Base-by-base conservation (phyloP, 2,113 vertebrate species). In the Neopipo cinnamomea region DNA sequence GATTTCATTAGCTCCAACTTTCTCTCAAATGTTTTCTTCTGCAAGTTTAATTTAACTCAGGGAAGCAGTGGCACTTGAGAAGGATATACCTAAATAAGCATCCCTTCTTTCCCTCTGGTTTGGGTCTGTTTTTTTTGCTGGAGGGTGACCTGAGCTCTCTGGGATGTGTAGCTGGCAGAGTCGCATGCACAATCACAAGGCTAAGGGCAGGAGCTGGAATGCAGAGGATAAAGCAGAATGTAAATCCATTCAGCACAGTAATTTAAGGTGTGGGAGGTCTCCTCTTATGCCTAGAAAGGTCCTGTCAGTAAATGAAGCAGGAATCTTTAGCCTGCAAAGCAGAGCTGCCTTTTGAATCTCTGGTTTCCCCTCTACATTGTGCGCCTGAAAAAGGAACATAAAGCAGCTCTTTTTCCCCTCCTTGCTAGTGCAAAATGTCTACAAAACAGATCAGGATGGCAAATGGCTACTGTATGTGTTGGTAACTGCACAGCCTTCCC, bases 201-300 rank as follows among this genome's bases (percentile, higher is more conserved):
- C 85, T 93, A 50, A 91, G 91, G 93, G 92, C 91, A 96, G 72
- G 71, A 95, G 73, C 82, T 95, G 95, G 94, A 97, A 97, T 93
- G 95, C 82, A 91, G 85, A 85, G 95, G 95, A 89, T 96, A 96
- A 94, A 91, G 88, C 84, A 91, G 88, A 91, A 91, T 73, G 85
- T 95, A 96, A 96, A 94, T 95, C 89, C 91, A 95, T 85, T 90
- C 81, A 96, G 52, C 1, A 9, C 65, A 93, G 93, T 33, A 88
- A 96, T 97, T 97, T 93, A 95, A 95, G 90, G 93, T 92, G 91
- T 95, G 92, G 95, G 96, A 95, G 96, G 91, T 96, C 96, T 96
- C 77, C 58, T 74, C 76, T 95, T 91, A 70, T 68, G 63, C 90
- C 85, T 0, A 81, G 94, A 94, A 93, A 93, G 61, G 91, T 95